Evolutionary conservation across 2,113 vertebrate species (phyloP).

Genomic region (Rhinoderma darwinii): DNA sequence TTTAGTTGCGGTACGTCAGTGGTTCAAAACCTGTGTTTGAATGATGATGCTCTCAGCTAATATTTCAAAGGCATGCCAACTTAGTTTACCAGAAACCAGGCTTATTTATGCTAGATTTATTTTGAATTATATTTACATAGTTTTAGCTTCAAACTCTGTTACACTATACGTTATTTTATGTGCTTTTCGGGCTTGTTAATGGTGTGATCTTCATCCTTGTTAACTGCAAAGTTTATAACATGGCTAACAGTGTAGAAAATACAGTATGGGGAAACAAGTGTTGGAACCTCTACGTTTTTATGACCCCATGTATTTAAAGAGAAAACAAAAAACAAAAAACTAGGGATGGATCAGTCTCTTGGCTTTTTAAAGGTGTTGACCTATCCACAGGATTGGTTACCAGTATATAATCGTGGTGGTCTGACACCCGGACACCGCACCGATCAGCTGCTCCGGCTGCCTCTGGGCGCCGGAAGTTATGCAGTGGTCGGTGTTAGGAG

Average conservation of each 20-base stretch:
- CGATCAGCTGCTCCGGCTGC: too few relatives aligned
- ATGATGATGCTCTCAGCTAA: constrained; percentile 45
- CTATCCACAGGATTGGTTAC: too few relatives aligned
- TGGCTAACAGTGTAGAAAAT: neutral
- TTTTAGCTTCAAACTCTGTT: constrained; percentile 19
- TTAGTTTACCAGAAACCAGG: constrained; percentile 37
- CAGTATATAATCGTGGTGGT: too few relatives aligned
- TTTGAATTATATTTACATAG: constrained; percentile 43
- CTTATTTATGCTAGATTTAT: constrained; percentile 50
- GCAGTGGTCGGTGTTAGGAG: too few relatives aligned
- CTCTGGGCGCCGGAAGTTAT: too few relatives aligned
- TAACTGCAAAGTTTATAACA: neutral
- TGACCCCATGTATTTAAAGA: neutral
- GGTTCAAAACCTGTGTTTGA: constrained; percentile 50
- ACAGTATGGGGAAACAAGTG: neutral
- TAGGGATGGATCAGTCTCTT: neutral
- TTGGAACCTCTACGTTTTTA: neutral
- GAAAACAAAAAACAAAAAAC: neutral
- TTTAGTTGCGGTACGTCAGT: constrained; percentile 36
- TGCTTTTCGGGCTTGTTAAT: neutral
- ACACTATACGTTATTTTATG: constrained; percentile 14
- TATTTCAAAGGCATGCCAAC: constrained; percentile 52
- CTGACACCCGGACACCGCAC: too few relatives aligned
- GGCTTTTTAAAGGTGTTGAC: too few relatives aligned
- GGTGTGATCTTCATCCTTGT: neutral